Percentiles rank a stretch among this genome's conserved stretches.
Evolutionary conservation across 2,797 vertebrate genomes (phyloP).

Genomic region (Mus minutoides): DNA sequence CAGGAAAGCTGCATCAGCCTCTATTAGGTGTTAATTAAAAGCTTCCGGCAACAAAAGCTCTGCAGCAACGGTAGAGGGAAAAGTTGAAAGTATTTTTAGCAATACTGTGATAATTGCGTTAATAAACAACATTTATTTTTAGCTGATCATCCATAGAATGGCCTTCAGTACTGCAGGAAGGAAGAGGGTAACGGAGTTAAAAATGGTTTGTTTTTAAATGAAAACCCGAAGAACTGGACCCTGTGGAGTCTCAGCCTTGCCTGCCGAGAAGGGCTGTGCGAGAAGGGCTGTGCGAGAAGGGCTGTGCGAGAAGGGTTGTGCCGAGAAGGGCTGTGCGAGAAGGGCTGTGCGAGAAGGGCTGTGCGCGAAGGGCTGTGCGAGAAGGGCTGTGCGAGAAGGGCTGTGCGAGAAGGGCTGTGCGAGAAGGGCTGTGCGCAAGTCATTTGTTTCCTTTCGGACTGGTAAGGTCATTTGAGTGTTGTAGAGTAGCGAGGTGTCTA

Average conservation of each 20-base stretch:
- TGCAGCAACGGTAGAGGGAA: not conserved
- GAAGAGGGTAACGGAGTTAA: not conserved
- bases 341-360: too few relatives aligned
- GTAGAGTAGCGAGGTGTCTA: not conserved
- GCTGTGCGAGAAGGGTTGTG: too few relatives aligned
- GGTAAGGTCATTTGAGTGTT: not conserved
- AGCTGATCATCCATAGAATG: not conserved
- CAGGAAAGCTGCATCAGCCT: not conserved
- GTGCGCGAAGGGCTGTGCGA: too few relatives aligned
- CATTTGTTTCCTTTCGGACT: not conserved
- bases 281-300: too few relatives aligned
- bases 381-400: too few relatives aligned
- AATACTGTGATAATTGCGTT: slow-evolving; percentile 19
- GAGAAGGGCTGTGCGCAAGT: not conserved
- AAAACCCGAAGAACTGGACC: not conserved
- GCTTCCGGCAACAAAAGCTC: not conserved
- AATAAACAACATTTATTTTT: not conserved
- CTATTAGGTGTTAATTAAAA: not conserved
- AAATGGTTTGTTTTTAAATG: not conserved
- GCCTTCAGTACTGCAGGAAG: not conserved
- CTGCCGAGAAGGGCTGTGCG: not conserved
- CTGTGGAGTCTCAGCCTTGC: not conserved
- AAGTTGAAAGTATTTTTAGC: not conserved
- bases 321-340: too few relatives aligned
- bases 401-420: too few relatives aligned